Base-by-base conservation (phyloP, 2,797 vertebrate genomes). In the Poecilia gillii region DNA sequence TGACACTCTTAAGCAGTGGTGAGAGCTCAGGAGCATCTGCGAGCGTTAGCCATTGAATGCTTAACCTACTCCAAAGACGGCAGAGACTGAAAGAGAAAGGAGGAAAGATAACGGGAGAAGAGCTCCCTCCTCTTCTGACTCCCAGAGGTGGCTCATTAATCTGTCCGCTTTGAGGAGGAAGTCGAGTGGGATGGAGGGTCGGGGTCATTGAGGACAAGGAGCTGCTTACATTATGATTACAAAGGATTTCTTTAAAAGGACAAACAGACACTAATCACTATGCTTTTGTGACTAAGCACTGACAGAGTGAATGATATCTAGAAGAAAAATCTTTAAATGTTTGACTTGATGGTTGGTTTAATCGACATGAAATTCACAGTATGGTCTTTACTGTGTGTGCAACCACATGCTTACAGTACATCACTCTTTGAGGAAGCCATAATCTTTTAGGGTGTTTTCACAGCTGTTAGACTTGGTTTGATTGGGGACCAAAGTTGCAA, bases 101-200 rank as follows among this genome's bases (percentile, higher is more conserved):
- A 73, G 80, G 31, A 74, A 51, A 80, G 75, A 85, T 80, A 80
- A 87, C 81, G 75, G 23, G 78, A 72, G 80, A 74, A 85, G 78
- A 72, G 46, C 75, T 85, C 68, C 74, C 43, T 88, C 53, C 77
- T 87, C 28, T 68, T 3, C 71, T 16, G 64, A 77, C 59, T 94
- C 85, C 84, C 84, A 76, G 73, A 87, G 80, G 87, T 76, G 81
- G 80, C 74, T 87, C 84, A 80, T 85, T 91, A 66, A 89, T 85
- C 87, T 85, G 75, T 88, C 78, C 51, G 74, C 82, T 86, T 73
- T 85, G 78, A 90, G 82, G 79, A 87, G 91, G 85, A 91, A 90
- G 88, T 88, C 84, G 46, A 83, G 80, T 88, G 78, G 43, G 4
- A 31, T 68, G 73, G 74, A 51, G 79, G 28, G 45, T 64, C 68